These are phyloP conservation scores for Sebastes flavidus DNA, from an alignment of 2,797 vertebrate species.

Conservation along the genomic window DNA sequence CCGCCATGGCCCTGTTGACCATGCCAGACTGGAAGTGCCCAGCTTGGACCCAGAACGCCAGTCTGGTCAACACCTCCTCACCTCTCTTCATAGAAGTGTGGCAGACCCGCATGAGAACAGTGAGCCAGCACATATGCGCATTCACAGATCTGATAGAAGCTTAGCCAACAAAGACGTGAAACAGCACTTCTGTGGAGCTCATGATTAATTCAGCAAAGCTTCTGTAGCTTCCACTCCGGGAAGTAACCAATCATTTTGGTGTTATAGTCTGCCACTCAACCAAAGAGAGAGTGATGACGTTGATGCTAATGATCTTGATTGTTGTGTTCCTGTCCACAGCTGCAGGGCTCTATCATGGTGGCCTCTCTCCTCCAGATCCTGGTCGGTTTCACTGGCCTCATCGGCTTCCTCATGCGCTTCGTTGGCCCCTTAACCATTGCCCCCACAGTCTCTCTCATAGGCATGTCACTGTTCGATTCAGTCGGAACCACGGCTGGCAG, in stretches of 20 bases:
- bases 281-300: background rate
- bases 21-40: conserved; percentile 90
- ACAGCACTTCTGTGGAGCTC: background rate
- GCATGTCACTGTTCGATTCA: conserved; percentile 88
- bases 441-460: conserved; percentile 91
- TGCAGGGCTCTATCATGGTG: conserved; percentile 95
- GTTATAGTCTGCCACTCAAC: background rate
- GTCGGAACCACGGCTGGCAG: conserved; percentile 84
- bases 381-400: conserved; percentile 92
- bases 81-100: conserved; percentile 88
- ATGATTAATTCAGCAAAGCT: conserved; percentile 16
- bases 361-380: conserved; percentile 92
- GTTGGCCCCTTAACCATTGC: conserved; percentile 94
- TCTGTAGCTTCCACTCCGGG: background rate
- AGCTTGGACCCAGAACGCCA: conserved; percentile 90
- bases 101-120: conserved; percentile 90
- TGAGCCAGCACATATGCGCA: conserved; percentile 56
- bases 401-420: conserved; percentile 92
- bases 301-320: background rate
- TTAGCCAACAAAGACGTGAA: background rate
- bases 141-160: background rate
- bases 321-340: conserved; percentile 70
- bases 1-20: conserved; percentile 89
- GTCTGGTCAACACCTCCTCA: conserved; percentile 87
- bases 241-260: background rate